Conservation (phyloP, 2,888 invertebrate species). For the Acrobasis consociella region DNA sequence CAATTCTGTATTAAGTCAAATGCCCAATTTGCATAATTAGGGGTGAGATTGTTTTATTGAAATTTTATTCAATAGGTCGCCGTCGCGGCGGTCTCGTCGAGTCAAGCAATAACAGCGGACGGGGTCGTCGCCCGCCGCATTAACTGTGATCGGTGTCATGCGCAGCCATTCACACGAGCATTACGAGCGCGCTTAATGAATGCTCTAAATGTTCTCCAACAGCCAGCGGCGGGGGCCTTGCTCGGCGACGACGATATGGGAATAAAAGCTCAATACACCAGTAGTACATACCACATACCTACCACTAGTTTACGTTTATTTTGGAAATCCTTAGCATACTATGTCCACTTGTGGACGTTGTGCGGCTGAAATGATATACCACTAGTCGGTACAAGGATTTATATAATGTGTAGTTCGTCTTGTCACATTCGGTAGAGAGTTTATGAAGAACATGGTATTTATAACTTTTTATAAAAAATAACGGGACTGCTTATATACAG, state of each 20-base stretch:
- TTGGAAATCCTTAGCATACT: too few relatives aligned
- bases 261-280: background rate
- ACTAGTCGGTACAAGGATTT: too few relatives aligned
- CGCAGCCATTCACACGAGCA: background rate
- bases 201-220: background rate
- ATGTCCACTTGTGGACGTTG: too few relatives aligned
- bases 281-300: too few relatives aligned
- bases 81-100: background rate
- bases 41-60: constrained; percentile 12
- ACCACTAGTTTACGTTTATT: too few relatives aligned
- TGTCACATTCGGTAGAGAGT: too few relatives aligned
- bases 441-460: too few relatives aligned
- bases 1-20: constrained; percentile 11
- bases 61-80: constrained; percentile 17
- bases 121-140: constrained; percentile 8
- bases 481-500: too few relatives aligned
- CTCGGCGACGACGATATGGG: background rate
- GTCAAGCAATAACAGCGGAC: background rate
- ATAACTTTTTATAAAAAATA: too few relatives aligned
- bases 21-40: constrained; percentile 12
- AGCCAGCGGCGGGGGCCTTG: background rate
- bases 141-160: background rate
- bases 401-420: too few relatives aligned
- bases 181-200: background rate
- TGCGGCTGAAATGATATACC: too few relatives aligned